phyloP scores from a whole-genome alignment of 2,888 invertebrate species.

The Drosophila ustulata region DNA sequence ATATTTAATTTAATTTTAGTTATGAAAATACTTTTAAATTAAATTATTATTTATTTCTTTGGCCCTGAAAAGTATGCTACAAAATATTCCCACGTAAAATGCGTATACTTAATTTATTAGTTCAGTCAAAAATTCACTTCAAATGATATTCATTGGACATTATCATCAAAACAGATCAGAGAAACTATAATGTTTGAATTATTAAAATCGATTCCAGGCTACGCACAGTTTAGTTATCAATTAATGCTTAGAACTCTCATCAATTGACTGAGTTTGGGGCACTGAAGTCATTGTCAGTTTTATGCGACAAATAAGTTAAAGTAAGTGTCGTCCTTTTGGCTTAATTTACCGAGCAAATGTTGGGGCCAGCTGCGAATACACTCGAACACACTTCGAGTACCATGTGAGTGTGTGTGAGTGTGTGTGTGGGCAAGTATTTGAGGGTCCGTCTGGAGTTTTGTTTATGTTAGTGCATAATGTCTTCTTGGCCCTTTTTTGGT shows the following conservation, averaged over 20 bases:
- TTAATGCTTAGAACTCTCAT: slow-evolving; percentile 1
- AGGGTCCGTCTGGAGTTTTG: slow-evolving; percentile 68
- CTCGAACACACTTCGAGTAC: slow-evolving; percentile 6
- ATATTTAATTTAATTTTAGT: too few relatives aligned
- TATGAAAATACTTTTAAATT: too few relatives aligned
- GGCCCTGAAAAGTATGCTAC: too few relatives aligned
- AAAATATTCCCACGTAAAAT: too few relatives aligned
- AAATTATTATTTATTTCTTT: too few relatives aligned
- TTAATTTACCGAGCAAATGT: slow-evolving; percentile 50
- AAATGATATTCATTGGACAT: too few relatives aligned
- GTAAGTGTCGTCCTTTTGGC: slow-evolving; percentile 36
- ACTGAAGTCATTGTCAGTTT: slow-evolving; percentile 27
- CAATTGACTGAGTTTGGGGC: neutral
- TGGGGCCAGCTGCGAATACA: slow-evolving; percentile 49
- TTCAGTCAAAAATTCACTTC: too few relatives aligned
- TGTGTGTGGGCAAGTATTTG: slow-evolving; percentile 15
- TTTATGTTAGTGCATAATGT: slow-evolving; percentile 66
- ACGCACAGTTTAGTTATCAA: slow-evolving; percentile 10
- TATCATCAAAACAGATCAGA: too few relatives aligned
- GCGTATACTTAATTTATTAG: too few relatives aligned
- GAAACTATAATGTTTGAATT: neutral
- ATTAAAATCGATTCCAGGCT: neutral
- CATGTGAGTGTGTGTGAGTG: slow-evolving; percentile 12
- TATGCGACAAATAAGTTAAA: slow-evolving; percentile 37
- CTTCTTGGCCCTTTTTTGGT: slow-evolving; percentile 62